Evolutionary conservation across 1,140 invertebrate species (phyloP), one percentile per base, ranked within the genome.

Genomic region (Venustaconcha ellipsiformis): DNA sequence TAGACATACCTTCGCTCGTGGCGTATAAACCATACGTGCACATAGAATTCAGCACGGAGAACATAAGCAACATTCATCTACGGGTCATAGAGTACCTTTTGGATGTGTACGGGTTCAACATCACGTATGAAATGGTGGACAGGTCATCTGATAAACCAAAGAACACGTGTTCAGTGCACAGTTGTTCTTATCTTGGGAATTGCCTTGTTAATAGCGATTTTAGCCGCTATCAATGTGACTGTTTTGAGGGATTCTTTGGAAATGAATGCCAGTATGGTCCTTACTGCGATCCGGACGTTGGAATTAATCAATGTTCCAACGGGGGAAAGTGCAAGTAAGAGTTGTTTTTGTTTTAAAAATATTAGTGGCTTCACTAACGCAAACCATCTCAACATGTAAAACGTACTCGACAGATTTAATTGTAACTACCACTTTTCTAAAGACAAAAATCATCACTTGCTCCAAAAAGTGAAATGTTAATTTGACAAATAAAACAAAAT

Each of bases 101-200:
- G 26, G 93, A 96, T 78, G 95, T 96, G 4, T 96, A 94, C 86
- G 96, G 96, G 13, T 97, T 98, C 90, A 98, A 98, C 88, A 94
- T 97, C 78, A 97, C 96, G 8, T 97, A 96, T 87, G 95, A 96
- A 85, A 93, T 97, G 78, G 92, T 92, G 3, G 76, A 85, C 37
- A 79, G 78, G 23, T 88, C 88, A 1, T 80, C 83, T 86, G 90
- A 76, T 90, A 92, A 23, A 92, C 92, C 79, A 79, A 90, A 3
- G 60, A 90, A 92, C 57, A 92, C 93, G 12, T 97, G 96, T 86
- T 95, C 93, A 60, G 93, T 95, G 20, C 92, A 93, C 66, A 92
- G 93, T 67, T 97, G 96, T 86, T 94, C 95, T 0, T 95, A 94
- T 76, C 92, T 95, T 2, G 96, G 96, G 20, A 93, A 96, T 85